phyloP scores from a whole-genome alignment of 2,113 vertebrate species.

The Mystacornis crossleyi region DNA sequence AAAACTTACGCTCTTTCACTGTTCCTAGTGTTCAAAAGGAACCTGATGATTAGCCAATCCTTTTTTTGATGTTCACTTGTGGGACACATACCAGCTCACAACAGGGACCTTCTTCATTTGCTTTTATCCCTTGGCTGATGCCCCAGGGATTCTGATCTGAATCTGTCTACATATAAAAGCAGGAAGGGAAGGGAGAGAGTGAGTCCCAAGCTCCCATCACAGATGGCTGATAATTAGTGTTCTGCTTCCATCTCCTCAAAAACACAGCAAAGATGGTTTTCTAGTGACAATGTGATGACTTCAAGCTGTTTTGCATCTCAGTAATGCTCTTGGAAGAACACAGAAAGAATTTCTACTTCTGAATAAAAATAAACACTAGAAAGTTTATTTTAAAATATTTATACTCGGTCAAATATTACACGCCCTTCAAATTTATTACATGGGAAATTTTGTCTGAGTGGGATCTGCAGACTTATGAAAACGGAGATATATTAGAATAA shows the following conservation, averaged over 20 bases:
- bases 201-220: constrained; percentile 1
- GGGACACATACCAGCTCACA: neutral
- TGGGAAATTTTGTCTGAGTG: neutral
- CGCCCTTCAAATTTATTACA: neutral
- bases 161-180: neutral
- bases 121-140: neutral
- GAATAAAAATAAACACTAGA: neutral
- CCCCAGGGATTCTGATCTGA: constrained; percentile 26
- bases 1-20: neutral
- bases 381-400: neutral
- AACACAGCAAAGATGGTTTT: neutral
- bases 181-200: neutral
- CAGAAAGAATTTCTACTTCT: neutral
- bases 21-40: neutral
- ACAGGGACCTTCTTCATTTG: neutral
- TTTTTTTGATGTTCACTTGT: neutral
- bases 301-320: constrained; percentile 13
- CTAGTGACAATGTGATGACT: neutral
- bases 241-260: neutral
- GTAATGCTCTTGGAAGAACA: neutral
- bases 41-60: neutral
- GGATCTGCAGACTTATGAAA: neutral
- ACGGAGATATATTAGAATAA: neutral
- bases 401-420: neutral
- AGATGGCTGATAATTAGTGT: constrained; percentile 48